Base-by-base conservation (phyloP, 2,113 vertebrate genomes). In the Plectropomus leopardus region DNA sequence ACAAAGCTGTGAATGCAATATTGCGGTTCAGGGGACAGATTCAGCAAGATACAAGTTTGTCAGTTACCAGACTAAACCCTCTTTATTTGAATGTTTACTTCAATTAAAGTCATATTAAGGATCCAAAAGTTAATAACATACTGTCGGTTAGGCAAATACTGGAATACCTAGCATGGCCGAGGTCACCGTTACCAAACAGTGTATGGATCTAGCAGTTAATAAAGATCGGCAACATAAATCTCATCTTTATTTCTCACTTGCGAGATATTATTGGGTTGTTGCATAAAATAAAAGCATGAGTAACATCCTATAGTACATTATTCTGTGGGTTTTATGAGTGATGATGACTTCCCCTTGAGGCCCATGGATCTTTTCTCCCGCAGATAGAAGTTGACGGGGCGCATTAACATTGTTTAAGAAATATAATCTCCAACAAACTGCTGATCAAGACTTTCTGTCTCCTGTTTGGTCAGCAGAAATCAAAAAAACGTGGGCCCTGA, bases 391-490 rank as follows among this genome's bases (percentile, higher is more conserved):
- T 63, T 57, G 53, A 72, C 70, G 14, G 16, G 67, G 65, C 26
- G 66, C 77, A 76, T 87, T 84, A 77, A 78, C 54, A 58, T 64
- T 61, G 73, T 89, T 86, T 68, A 63, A 90, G 73, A 80, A 82
- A 88, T 72, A 75, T 69, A 72, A 86, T 71, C 71, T 57, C 48
- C 64, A 51, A 50, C 66, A 60, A 77, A 68, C 69, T 88, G 84
- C 85, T 90, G 80, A 93, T 86, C 58, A 87, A 88, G 89, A 89
- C 72, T 68, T 72, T 68, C 59, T 72, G 15, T 63, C 32, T 53
- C 54, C 63, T 30, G 68, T 85, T 80, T 71, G 83, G 84, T 91
- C 88, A 91, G 90, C 89, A 81, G 65, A 78, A 88, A 85, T 88
- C 60, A 63, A 72, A 82, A 63, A 72, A 82, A 84, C 44, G 50